phyloP scores from a whole-genome alignment of 2,113 vertebrate genomes.

The Melozone crissalis region DNA sequence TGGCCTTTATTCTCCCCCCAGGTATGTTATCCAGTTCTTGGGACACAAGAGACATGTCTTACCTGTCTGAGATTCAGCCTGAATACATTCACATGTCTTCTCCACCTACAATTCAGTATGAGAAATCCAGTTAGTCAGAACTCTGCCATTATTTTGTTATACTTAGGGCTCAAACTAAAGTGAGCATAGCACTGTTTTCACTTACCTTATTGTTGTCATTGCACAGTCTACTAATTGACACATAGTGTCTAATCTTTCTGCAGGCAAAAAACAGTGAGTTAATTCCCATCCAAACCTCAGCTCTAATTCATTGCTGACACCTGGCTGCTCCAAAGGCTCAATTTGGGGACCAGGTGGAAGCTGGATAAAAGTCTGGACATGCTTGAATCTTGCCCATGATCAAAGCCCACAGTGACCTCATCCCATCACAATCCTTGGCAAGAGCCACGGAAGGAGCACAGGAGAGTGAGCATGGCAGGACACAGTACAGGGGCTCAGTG shows the following conservation, averaged over 20 bases:
- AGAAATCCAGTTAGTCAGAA: conserved; percentile 52
- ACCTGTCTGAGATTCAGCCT: conserved; percentile 92
- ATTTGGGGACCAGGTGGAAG: not conserved
- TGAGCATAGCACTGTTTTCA: not conserved
- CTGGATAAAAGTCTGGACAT: not conserved
- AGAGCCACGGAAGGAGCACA: not conserved
- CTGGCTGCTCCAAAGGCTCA: not conserved
- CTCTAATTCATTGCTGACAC: not conserved
- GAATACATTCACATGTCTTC: conserved; percentile 86
- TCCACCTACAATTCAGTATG: conserved; percentile 79
- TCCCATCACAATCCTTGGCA: not conserved
- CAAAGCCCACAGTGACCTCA: not conserved
- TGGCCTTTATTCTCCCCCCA: not conserved
- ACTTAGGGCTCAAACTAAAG: not conserved
- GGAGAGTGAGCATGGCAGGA: not conserved
- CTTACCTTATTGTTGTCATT: conserved; percentile 94
- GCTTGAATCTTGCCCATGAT: not conserved
- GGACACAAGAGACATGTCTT: not conserved
- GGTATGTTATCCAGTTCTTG: not conserved
- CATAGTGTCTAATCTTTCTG: conserved; percentile 99
- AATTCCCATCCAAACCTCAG: conserved; percentile 27
- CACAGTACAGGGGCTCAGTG: not conserved
- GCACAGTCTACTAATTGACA: conserved; percentile 96
- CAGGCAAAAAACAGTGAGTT: conserved; percentile 66
- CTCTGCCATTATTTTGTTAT: not conserved